Conservation (phyloP, 2,113 vertebrate species). For the Megalops atlanticus region DNA sequence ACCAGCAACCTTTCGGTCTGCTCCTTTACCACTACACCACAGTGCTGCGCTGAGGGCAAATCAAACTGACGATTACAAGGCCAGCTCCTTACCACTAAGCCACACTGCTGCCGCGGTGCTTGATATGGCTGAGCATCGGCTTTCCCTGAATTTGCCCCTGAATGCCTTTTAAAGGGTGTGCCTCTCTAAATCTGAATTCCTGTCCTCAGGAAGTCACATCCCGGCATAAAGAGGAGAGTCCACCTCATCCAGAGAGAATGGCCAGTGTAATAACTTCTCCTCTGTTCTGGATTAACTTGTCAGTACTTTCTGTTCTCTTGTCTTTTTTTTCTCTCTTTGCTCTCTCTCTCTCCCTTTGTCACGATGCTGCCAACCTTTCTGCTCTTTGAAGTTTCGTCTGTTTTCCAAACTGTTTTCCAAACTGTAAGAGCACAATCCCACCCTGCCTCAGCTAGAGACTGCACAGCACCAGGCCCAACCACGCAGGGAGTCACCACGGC, state of each 20-base stretch:
- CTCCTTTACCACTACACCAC: too few species aligned
- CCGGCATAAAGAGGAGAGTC: not conserved
- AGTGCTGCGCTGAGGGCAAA: too few species aligned
- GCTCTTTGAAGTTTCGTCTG: conserved; percentile 2
- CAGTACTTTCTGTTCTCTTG: conserved; percentile 21
- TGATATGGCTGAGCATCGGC: not conserved
- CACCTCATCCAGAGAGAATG: not conserved
- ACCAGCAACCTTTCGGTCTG: too few species aligned
- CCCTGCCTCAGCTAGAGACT: conserved; percentile 1
- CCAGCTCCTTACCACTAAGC: too few species aligned
- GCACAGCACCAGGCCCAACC: conserved; percentile 5
- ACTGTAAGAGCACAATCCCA: conserved; percentile 12
- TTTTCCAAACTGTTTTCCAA: conserved; percentile 24
- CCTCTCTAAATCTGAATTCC: not conserved
- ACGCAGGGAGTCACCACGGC: not conserved
- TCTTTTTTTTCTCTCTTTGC: conserved; percentile 4
- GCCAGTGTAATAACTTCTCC: conserved; percentile 22
- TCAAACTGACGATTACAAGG: too few species aligned
- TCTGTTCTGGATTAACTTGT: conserved; percentile 35
- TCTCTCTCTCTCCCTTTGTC: not conserved
- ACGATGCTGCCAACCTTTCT: conserved; percentile 20
- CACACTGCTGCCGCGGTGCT: too few species aligned
- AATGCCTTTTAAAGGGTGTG: not conserved
- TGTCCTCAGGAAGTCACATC: not conserved
- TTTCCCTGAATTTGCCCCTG: not conserved